phyloP scores from a whole-genome alignment of 2,888 invertebrate genomes.

The Tineola bisselliella region DNA sequence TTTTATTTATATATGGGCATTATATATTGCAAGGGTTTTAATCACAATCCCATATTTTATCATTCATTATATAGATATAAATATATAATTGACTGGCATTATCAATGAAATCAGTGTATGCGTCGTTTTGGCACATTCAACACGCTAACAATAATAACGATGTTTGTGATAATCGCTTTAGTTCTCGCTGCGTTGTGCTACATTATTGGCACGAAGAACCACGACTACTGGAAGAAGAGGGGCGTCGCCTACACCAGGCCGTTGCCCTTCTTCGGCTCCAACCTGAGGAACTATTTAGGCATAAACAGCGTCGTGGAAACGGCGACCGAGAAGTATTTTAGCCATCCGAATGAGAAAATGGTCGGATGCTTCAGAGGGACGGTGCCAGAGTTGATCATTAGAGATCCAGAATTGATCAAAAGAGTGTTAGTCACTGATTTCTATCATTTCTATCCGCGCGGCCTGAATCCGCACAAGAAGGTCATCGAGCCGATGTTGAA shows the following conservation, averaged over 20 bases:
- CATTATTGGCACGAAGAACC: conserved; percentile 37
- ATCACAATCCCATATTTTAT: too few species aligned
- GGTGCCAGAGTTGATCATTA: conserved; percentile 40
- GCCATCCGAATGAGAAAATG: conserved; percentile 46
- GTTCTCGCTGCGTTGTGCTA: conserved; percentile 23
- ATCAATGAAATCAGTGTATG: background rate
- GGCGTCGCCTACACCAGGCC: conserved; percentile 47
- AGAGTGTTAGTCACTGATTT: conserved; percentile 45
- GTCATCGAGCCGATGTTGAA: conserved; percentile 44
- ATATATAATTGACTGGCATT: background rate
- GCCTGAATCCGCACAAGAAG: conserved; percentile 38
- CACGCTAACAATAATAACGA: background rate
- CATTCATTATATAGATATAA: too few species aligned
- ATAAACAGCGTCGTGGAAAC: conserved; percentile 42
- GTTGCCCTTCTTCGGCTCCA: conserved; percentile 39
- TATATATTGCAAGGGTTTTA: too few species aligned
- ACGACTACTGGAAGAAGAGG: conserved; percentile 44
- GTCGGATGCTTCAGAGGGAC: conserved; percentile 45
- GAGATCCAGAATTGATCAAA: conserved; percentile 49
- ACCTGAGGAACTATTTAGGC: conserved; percentile 36
- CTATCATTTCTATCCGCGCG: conserved; percentile 41
- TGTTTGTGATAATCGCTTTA: background rate
- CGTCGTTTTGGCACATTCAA: background rate
- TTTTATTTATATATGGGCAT: too few species aligned
- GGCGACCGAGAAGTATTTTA: conserved; percentile 39